A percentile compares a stretch with the other conserved stretches of the same genome.
These are phyloP conservation scores for Pomacea canaliculata DNA, from an alignment of 2,888 invertebrate genomes.

Conservation along the genomic window DNA sequence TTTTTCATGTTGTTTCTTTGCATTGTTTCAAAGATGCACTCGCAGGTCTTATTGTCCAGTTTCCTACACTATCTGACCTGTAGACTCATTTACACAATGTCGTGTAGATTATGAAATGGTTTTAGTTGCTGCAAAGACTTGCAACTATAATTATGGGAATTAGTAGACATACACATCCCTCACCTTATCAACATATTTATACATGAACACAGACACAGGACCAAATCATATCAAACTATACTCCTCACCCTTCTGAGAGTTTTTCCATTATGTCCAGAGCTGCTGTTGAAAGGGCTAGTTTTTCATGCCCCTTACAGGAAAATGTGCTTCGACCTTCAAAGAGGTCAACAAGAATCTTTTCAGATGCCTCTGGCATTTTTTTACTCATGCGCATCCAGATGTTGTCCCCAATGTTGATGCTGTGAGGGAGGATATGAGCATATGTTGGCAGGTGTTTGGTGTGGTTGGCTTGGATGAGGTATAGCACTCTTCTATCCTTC, in stretches of 20 bases:
- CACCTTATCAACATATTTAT: too few relatives aligned
- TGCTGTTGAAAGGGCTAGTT: slow-evolving; percentile 24
- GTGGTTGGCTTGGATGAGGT: slow-evolving; percentile 41
- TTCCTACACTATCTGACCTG: too few relatives aligned
- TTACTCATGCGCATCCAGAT: not conserved
- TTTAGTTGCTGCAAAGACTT: too few relatives aligned
- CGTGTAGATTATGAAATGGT: too few relatives aligned
- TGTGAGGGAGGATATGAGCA: slow-evolving; percentile 32
- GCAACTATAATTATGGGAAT: too few relatives aligned
- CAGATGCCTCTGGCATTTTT: not conserved
- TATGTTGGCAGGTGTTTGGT: slow-evolving; percentile 28
- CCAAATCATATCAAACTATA: too few relatives aligned
- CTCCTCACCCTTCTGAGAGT: slow-evolving; percentile 2
- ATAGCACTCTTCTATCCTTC: slow-evolving; percentile 37
- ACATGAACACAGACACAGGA: too few relatives aligned
- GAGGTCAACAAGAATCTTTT: not conserved
- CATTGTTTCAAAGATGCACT: too few relatives aligned
- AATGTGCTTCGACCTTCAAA: slow-evolving; percentile 13
- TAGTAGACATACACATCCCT: too few relatives aligned
- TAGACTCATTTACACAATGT: too few relatives aligned
- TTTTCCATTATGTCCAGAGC: slow-evolving; percentile 25
- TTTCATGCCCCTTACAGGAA: slow-evolving; percentile 20
- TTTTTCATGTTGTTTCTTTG: too few relatives aligned
- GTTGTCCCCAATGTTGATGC: slow-evolving; percentile 22
- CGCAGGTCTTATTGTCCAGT: too few relatives aligned